Evolutionary conservation across 2,888 invertebrate species (phyloP).

Genomic region (Melipona bicolor): DNA sequence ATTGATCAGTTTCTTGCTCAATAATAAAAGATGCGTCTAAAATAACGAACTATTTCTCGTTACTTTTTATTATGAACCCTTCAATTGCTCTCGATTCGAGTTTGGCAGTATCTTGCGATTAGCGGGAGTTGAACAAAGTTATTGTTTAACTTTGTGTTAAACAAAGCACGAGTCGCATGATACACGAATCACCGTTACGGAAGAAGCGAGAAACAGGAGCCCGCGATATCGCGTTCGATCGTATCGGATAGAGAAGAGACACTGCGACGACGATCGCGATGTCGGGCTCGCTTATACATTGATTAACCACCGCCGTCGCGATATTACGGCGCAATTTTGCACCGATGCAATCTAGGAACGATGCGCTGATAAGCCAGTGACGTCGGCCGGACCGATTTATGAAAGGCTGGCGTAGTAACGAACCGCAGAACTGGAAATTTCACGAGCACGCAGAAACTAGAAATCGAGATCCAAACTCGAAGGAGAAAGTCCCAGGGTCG

Average conservation of each 20-base stretch:
- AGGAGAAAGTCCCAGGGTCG: neutral
- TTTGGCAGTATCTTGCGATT: too few species aligned
- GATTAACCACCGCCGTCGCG: constrained; percentile 23
- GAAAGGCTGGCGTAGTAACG: neutral
- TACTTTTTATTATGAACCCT: too few species aligned
- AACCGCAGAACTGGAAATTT: neutral
- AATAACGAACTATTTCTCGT: too few species aligned
- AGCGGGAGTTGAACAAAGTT: neutral
- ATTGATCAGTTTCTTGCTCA: too few species aligned
- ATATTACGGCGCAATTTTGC: constrained; percentile 52
- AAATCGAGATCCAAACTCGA: too few species aligned
- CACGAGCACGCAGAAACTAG: neutral
- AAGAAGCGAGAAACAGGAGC: neutral
- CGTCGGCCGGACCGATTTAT: neutral
- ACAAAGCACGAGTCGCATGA: neutral
- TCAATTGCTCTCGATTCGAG: too few species aligned
- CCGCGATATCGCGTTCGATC: neutral
- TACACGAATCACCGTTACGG: neutral
- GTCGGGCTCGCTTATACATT: neutral
- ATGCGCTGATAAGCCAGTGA: constrained; percentile 15
- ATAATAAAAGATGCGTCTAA: too few species aligned
- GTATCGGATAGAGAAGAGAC: neutral
- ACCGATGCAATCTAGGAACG: constrained; percentile 46
- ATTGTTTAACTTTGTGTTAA: too few species aligned
- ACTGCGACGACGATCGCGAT: neutral